Conservation (phyloP, 2,888 invertebrate species). For the Sinotaia quadrata region DNA sequence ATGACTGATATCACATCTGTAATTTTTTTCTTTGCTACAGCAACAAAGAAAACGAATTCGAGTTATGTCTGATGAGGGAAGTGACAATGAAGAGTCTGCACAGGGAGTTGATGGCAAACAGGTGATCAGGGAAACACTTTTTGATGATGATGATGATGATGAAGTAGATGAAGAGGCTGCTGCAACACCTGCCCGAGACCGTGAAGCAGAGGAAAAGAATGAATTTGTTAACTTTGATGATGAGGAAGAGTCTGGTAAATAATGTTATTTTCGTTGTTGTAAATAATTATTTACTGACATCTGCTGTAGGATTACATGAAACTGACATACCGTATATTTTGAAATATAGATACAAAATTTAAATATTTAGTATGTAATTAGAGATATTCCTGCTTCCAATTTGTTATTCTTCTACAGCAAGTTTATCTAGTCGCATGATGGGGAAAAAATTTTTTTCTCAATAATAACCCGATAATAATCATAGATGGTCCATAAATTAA, state of each 20-base stretch:
- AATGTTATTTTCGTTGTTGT: background rate
- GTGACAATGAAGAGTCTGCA: slow-evolving; percentile 62
- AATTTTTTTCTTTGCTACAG: slow-evolving; percentile 33
- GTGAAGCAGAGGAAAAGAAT: slow-evolving; percentile 72
- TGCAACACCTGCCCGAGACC: slow-evolving; percentile 45
- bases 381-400: no score
- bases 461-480: no score
- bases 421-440: no score
- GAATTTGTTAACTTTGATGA: slow-evolving; percentile 86
- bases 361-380: no score
- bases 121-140: slow-evolving; percentile 68
- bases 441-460: no score
- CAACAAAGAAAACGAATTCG: slow-evolving; percentile 67
- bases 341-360: no score
- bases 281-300: no score
- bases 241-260: slow-evolving; percentile 75
- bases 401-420: no score
- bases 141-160: slow-evolving; percentile 67
- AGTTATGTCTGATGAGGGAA: slow-evolving; percentile 68
- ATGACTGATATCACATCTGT: background rate
- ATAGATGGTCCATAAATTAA: no score
- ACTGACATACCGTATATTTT: no score
- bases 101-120: slow-evolving; percentile 61
- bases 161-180: slow-evolving; percentile 55
- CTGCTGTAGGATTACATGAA: no score